These are phyloP conservation scores for Antheraea pernyi DNA, from an alignment of 1,140 invertebrate genomes.

Conservation along the genomic window DNA sequence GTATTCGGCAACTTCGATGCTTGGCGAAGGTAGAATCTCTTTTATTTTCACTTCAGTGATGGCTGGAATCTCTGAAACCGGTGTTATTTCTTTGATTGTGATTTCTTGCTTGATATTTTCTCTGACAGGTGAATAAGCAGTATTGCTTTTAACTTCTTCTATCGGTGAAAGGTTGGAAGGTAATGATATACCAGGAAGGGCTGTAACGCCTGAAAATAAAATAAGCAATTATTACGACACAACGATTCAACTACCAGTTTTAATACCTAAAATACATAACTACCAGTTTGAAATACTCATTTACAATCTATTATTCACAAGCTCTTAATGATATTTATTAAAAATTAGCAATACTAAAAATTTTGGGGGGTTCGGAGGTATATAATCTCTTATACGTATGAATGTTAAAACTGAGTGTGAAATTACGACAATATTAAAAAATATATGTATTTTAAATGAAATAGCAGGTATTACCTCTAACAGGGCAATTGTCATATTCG, in stretches of 20 bases:
- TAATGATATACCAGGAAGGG: conserved; percentile 45
- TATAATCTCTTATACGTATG: too few species aligned
- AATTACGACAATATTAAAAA: too few species aligned
- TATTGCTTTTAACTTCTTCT: conserved; percentile 25
- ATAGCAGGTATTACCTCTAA: conserved; percentile 64
- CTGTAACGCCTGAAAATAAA: conserved; percentile 61
- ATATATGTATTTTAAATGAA: background rate
- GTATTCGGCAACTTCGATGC: conserved; percentile 60
- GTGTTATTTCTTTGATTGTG: conserved; percentile 76
- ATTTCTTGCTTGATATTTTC: conserved; percentile 61
- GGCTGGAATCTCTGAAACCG: conserved; percentile 67
- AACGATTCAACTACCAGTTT: background rate
- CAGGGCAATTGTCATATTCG: conserved; percentile 88
- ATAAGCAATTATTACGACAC: background rate
- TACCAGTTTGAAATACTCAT: too few species aligned
- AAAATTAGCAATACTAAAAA: too few species aligned
- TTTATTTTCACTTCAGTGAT: conserved; percentile 74
- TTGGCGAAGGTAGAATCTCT: conserved; percentile 65
- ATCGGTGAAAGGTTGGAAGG: conserved; percentile 17
- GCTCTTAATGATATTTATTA: too few species aligned
- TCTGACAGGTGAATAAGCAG: conserved; percentile 29
- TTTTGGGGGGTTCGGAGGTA: too few species aligned
- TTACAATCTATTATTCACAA: too few species aligned
- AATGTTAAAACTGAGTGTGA: too few species aligned
- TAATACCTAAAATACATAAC: too few species aligned